Evolutionary conservation across 2,797 vertebrate genomes (phyloP).

Genomic region (Cryptoblepharus egeriae): DNA sequence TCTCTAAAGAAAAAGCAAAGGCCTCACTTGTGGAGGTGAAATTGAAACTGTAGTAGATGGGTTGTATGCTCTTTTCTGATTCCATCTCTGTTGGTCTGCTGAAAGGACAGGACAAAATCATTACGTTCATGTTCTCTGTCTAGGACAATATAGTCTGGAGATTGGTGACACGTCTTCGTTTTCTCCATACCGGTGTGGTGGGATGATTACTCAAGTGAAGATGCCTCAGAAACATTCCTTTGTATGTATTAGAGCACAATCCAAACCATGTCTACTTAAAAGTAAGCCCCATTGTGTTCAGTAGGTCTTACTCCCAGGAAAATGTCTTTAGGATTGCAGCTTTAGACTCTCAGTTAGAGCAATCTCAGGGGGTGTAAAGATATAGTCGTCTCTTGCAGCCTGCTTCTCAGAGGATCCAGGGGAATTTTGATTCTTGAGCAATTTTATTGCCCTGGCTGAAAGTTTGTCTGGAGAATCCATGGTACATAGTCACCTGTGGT

Average conservation of each 20-base stretch:
- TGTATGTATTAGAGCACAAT: slow-evolving; percentile 80
- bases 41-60: background rate
- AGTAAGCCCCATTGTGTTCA: too few relatives aligned
- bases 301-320: too few relatives aligned
- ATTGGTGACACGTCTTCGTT: slow-evolving; percentile 86
- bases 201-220: slow-evolving; percentile 82
- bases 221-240: slow-evolving; percentile 70
- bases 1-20: background rate
- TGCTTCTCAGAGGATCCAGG: background rate
- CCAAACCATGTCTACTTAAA: too few relatives aligned
- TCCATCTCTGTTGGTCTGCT: background rate
- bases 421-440: background rate
- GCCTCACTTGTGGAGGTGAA: background rate
- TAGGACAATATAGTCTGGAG: slow-evolving; percentile 78
- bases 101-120: background rate
- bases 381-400: background rate
- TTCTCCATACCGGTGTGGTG: slow-evolving; percentile 78
- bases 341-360: too few relatives aligned
- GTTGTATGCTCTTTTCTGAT: background rate
- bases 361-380: background rate
- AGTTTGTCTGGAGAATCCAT: background rate
- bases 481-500: background rate
- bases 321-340: too few relatives aligned
- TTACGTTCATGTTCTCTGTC: background rate
- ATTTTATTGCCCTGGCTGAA: background rate